These are phyloP conservation scores for Clunio marinus DNA, from an alignment of 2,888 invertebrate species.

Conservation along the genomic window DNA sequence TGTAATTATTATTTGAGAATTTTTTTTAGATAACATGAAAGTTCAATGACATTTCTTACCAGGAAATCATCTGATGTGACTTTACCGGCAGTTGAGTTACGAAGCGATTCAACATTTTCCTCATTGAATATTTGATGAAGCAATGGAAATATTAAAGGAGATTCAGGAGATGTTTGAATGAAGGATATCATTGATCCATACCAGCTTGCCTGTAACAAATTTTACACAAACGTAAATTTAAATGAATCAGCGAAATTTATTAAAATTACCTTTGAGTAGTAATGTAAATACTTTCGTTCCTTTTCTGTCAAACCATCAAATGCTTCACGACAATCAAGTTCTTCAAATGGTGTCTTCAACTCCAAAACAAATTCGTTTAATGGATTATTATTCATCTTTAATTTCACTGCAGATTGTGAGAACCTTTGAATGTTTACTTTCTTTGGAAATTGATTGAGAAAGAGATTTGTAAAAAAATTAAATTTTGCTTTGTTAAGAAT, in stretches of 20 bases:
- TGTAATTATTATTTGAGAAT: conserved; percentile 45
- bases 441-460: no score
- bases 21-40: background rate
- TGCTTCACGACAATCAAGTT: conserved; percentile 78
- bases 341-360: conserved; percentile 53
- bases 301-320: conserved; percentile 73
- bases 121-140: conserved; percentile 77
- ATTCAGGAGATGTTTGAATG: conserved; percentile 90
- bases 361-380: conserved; percentile 23
- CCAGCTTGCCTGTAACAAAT: conserved; percentile 68
- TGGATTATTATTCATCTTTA: no score
- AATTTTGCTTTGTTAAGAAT: no score
- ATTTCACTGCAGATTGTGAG: no score
- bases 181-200: conserved; percentile 82
- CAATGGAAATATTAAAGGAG: conserved; percentile 79
- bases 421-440: no score
- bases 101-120: conserved; percentile 64
- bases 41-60: no score
- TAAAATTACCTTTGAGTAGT: conserved; percentile 63
- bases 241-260: background rate
- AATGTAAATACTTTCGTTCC: conserved; percentile 88
- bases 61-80: conserved; percentile 77
- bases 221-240: background rate
- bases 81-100: conserved; percentile 57
- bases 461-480: no score